Conservation (phyloP, 2,888 invertebrate genomes). For the Hypsopygia costalis region DNA sequence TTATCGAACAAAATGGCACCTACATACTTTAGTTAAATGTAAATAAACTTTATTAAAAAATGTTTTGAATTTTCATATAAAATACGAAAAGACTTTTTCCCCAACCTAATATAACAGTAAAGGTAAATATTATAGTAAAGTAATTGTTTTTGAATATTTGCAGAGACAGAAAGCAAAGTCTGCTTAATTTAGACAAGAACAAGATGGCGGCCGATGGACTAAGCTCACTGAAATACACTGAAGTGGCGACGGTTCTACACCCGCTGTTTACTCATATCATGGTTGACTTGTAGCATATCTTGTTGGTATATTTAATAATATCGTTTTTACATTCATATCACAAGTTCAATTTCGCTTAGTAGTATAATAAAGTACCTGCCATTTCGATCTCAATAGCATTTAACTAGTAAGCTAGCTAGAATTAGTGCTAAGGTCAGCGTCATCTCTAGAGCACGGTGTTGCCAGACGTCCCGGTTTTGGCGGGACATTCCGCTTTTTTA, state of each 20-base stretch:
- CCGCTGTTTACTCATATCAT: conserved; percentile 83
- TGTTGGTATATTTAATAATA: conserved; percentile 8
- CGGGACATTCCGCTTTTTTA: no score
- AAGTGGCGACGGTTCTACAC: conserved; percentile 77
- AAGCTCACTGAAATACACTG: conserved; percentile 79
- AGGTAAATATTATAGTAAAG: background rate
- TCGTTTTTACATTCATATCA: conserved; percentile 28
- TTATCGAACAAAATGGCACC: no score
- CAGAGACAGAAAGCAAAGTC: conserved; percentile 69
- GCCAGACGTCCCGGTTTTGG: no score
- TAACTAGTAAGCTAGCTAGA: background rate
- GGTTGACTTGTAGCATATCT: conserved; percentile 72
- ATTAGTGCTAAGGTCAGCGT: no score
- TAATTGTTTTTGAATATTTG: conserved; percentile 26
- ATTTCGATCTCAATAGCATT: conserved; percentile 9
- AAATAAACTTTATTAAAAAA: no score
- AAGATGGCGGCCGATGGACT: conserved; percentile 82
- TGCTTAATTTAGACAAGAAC: conserved; percentile 63
- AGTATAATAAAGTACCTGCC: conserved; percentile 12
- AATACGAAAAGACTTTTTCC: no score
- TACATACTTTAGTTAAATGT: no score
- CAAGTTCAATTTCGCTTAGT: conserved; percentile 26
- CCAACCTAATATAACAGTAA: no score
- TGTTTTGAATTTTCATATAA: no score
- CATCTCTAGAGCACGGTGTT: no score